phyloP scores from a whole-genome alignment of 2,888 invertebrate genomes.

The Tachystola acroxantha region DNA sequence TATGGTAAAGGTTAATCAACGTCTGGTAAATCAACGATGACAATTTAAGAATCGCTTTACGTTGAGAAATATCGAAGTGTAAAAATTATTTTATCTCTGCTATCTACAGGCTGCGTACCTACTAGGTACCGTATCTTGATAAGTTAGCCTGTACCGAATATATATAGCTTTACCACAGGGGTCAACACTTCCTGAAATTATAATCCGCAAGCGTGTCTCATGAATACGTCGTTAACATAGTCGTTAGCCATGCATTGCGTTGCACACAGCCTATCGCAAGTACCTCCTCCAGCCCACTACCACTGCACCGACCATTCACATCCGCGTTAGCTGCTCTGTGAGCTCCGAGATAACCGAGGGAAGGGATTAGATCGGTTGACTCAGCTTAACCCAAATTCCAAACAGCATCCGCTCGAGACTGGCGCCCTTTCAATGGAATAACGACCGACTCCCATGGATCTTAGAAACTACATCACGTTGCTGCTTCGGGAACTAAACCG shows the following conservation, averaged over 20 bases:
- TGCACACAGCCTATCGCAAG: no score
- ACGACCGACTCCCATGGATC: slow-evolving; percentile 25
- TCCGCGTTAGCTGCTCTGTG: slow-evolving; percentile 28
- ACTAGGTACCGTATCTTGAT: no score
- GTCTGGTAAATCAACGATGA: no score
- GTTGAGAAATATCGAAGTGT: no score
- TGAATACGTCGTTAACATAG: neutral
- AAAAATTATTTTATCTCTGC: no score
- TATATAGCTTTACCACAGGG: neutral
- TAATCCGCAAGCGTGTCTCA: slow-evolving; percentile 1
- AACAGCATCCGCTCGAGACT: slow-evolving; percentile 51
- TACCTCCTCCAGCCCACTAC: neutral
- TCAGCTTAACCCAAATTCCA: slow-evolving; percentile 76
- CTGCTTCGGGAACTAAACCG: slow-evolving; percentile 29
- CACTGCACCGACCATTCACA: slow-evolving; percentile 24
- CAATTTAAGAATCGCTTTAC: no score
- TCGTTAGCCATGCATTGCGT: no score
- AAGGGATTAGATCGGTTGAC: slow-evolving; percentile 71
- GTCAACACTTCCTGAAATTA: neutral
- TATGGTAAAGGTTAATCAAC: no score
- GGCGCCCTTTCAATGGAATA: slow-evolving; percentile 31
- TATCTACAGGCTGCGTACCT: no score
- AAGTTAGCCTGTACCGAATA: no score
- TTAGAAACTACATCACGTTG: slow-evolving; percentile 34
- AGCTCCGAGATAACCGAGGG: slow-evolving; percentile 48